A percentile compares a stretch with the other conserved stretches of the same genome.
Evolutionary conservation across 2,797 vertebrate species (phyloP).

Genomic region (Sebastes goodei): DNA sequence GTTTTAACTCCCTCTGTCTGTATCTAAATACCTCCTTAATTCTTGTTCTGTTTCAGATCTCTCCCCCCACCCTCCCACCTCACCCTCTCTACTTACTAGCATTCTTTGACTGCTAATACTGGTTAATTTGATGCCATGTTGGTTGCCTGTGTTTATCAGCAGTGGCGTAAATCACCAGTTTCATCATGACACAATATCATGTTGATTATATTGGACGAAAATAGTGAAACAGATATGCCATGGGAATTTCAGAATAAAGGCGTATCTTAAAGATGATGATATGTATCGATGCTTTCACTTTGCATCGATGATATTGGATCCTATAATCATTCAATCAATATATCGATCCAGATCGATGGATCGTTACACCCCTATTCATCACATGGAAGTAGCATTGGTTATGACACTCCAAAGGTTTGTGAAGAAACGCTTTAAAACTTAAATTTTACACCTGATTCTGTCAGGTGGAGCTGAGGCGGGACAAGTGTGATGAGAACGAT

Average conservation of each 20-base stretch:
- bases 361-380: no score
- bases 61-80: neutral
- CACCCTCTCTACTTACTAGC: no score
- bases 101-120: neutral
- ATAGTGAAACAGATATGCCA: no score
- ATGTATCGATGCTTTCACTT: no score
- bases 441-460: neutral
- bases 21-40: neutral
- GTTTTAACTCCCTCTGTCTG: constrained; percentile 19
- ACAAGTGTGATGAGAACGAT: neutral
- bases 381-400: neutral
- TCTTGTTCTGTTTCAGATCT: neutral
- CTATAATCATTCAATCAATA: no score
- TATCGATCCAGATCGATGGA: no score
- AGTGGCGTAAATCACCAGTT: no score
- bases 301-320: no score
- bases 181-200: no score
- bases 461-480: neutral
- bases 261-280: no score
- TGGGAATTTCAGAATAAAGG: no score
- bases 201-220: no score
- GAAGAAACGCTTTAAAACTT: neutral
- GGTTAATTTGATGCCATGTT: neutral
- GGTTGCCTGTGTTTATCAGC: neutral
- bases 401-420: neutral